phyloP scores from a whole-genome alignment of 2,888 invertebrate genomes.

The Gymnocheta viridis region DNA sequence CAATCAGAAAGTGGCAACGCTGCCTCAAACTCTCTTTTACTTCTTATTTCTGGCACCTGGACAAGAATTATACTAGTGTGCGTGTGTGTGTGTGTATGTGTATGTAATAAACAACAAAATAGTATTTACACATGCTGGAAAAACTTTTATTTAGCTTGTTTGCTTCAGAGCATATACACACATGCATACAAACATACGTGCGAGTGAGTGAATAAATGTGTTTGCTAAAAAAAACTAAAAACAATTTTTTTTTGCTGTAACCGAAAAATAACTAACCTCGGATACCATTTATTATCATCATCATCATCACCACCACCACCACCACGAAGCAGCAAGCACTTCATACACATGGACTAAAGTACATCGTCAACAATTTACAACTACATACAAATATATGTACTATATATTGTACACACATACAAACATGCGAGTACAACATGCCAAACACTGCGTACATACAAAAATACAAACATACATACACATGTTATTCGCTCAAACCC shows the following conservation, averaged over 20 bases:
- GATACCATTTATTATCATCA: constrained; percentile 67
- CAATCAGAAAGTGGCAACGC: not conserved
- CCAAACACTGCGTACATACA: not conserved
- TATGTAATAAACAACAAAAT: constrained; percentile 17
- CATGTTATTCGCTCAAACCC: not conserved
- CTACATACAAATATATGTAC: too few species aligned
- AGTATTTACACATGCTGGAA: constrained; percentile 45
- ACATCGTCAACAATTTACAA: constrained; percentile 32
- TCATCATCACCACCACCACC: constrained; percentile 36
- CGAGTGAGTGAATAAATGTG: constrained; percentile 15
- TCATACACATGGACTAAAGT: constrained; percentile 7
- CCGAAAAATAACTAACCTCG: constrained; percentile 68
- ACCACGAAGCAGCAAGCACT: constrained; percentile 4
- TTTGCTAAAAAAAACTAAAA: not conserved
- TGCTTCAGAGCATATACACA: not conserved
- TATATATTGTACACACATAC: not conserved
- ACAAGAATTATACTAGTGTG: not conserved
- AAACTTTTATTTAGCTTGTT: not conserved
- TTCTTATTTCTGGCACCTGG: constrained; percentile 23
- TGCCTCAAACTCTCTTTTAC: not conserved
- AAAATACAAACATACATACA: not conserved
- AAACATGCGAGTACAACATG: not conserved
- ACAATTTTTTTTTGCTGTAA: constrained; percentile 25
- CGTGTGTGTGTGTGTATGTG: not conserved
- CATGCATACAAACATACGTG: not conserved